phyloP scores from a whole-genome alignment of 2,797 vertebrate species.

The Xerus rutilus region DNA sequence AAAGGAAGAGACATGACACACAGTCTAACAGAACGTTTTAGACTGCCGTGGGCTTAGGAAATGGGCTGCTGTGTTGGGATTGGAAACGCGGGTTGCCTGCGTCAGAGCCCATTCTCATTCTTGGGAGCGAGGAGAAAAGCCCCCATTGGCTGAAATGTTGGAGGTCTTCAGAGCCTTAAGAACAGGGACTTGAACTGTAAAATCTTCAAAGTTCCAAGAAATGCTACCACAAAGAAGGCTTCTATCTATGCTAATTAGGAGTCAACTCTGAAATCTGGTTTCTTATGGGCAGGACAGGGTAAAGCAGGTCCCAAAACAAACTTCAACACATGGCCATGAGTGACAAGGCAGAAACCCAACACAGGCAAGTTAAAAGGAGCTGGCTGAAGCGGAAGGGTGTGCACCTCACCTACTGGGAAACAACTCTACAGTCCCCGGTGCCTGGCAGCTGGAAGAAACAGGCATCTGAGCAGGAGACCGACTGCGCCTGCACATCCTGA shows the following conservation, averaged over 20 bases:
- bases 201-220: background rate
- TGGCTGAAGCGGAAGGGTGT: background rate
- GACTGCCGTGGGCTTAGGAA: background rate
- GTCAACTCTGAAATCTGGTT: background rate
- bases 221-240: background rate
- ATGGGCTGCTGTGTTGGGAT: background rate
- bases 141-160: background rate
- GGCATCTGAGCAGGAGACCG: background rate
- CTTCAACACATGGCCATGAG: background rate
- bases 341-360: background rate
- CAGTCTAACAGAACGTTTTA: background rate
- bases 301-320: background rate
- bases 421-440: background rate
- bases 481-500: no score
- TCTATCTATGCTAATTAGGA: background rate
- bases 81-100: background rate
- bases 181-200: background rate
- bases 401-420: no score
- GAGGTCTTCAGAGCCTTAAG: background rate
- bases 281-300: background rate
- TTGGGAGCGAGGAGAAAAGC: background rate
- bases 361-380: background rate
- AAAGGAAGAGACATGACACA: background rate
- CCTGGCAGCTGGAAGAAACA: background rate
- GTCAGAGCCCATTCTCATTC: background rate